Evolutionary conservation across 2,797 vertebrate species (phyloP), one percentile per base, ranked within the genome.

Genomic region (Sciurus vulgaris): DNA sequence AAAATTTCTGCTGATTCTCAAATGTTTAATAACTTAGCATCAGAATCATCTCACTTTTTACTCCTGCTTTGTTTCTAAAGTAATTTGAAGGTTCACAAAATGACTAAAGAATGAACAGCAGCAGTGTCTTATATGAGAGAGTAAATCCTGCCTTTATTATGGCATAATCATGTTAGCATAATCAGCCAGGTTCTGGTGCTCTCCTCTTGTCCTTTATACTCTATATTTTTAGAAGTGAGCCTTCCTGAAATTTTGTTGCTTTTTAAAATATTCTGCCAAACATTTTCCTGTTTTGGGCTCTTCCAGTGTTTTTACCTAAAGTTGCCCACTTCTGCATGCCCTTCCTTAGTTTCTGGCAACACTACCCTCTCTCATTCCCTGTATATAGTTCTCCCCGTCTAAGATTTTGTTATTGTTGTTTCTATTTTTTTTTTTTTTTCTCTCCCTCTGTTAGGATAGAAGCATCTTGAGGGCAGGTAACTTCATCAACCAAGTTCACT

Each of bases 41-140:
- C 54, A 83, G 63, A 89, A 74, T 93, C 38, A 90, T 70, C 82
- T 73, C 54, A 26, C 69, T 87, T 86, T 94, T 56, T 67, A 72
- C 47, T 67, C 72, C 74, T 54, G 54, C 81, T 86, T 94, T 69
- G 28, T 92, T 97, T 94, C 73, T 86, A 13, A 90, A 91, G 70
- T 67, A 86, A 78, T 79, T 95, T 86, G 69, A 47, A 95, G 82
- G 30, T 72, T 88, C 73, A 65, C 56, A 82, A 65, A 69, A 89
- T 51, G 81, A 86, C 26, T 65, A 14, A 70, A 76, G 92, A 78
- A 24, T 49, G 35, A 86, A 63, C 10, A 74, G 38, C 20, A 17
- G 30, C n/a, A 41, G 33, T 67, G 18, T 59, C 20, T 70, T 59
- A 1, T n/a, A 49, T n/a, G 38, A 95, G 83, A 85, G 74, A 56